A percentile compares a stretch with the other conserved stretches of the same genome.
These are phyloP conservation scores for Hypomecis atomaria DNA, from an alignment of 2,888 invertebrate species.

Conservation along the genomic window DNA sequence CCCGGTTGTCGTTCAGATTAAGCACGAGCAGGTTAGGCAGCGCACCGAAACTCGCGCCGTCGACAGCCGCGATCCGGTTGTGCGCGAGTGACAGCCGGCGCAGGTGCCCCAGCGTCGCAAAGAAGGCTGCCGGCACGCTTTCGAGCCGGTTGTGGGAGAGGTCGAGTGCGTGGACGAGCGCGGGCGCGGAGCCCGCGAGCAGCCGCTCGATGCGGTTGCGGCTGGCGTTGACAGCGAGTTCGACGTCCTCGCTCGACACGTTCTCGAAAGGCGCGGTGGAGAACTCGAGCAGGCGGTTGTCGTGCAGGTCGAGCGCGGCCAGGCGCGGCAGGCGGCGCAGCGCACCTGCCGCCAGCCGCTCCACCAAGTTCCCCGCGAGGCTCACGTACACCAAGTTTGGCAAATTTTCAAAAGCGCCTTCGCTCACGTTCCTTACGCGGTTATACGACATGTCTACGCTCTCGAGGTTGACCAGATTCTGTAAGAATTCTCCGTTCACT, in stretches of 20 bases:
- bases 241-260: constrained; percentile 84
- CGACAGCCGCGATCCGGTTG: constrained; percentile 77
- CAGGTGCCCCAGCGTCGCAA: constrained; percentile 70
- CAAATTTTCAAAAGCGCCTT: constrained; percentile 88
- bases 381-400: constrained; percentile 89
- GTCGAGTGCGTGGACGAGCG: constrained; percentile 86
- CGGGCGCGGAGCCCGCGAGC: constrained; percentile 57
- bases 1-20: constrained; percentile 87
- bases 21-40: constrained; percentile 66
- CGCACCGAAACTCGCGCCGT: constrained; percentile 68
- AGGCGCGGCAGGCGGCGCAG: constrained; percentile 89
- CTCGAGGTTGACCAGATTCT: constrained; percentile 86
- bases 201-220: constrained; percentile 83
- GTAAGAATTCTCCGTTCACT: constrained; percentile 88
- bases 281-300: constrained; percentile 87
- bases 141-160: constrained; percentile 86
- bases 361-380: constrained; percentile 90
- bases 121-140: constrained; percentile 83
- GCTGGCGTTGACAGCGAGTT: constrained; percentile 89
- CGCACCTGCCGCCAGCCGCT: constrained; percentile 87
- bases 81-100: constrained; percentile 81
- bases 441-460: constrained; percentile 90
- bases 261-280: constrained; percentile 86
- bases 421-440: constrained; percentile 86
- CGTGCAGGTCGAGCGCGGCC: constrained; percentile 89